Conservation (phyloP, 2,113 vertebrate genomes). For the Xenopus tropicalis region UCB_Xtro_10.0 CM004448.2:131108001-131108500, state of each 20-base stretch:
- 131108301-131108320: neutral
- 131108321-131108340: neutral
- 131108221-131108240: neutral
- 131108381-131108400: neutral
- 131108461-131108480: no score
- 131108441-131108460: neutral
- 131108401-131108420: neutral
- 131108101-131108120: neutral
- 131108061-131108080: no score
- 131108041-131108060: no score
- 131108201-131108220: neutral
- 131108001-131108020: no score
- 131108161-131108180: neutral
- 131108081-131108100: no score
- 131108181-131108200: neutral
- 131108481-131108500: no score
- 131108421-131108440: neutral
- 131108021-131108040: no score
- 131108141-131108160: slow-evolving; percentile 2
- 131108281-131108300: neutral
- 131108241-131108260: neutral
- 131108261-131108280: neutral
- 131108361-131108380: slow-evolving; percentile 1
- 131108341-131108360: neutral
- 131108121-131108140: neutral